Conservation (phyloP, 2,888 invertebrate species). For the Diogma glabrata region DNA sequence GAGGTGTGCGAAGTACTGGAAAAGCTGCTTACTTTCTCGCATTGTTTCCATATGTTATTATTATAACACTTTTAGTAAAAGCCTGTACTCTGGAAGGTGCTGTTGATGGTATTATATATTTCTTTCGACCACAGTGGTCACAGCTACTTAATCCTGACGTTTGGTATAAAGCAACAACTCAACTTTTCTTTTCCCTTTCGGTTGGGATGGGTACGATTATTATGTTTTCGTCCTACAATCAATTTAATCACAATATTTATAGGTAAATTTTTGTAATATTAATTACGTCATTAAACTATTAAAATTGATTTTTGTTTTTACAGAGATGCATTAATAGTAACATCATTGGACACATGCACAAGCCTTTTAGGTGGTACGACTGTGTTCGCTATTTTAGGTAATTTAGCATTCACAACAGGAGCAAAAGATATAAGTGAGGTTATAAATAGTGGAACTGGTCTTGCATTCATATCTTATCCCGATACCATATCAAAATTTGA, state of each 20-base stretch:
- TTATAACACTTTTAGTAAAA: constrained; percentile 59
- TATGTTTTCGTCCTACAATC: constrained; percentile 70
- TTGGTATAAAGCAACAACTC: constrained; percentile 68
- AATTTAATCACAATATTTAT: constrained; percentile 56
- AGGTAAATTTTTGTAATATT: constrained; percentile 36
- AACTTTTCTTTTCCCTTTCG: constrained; percentile 66
- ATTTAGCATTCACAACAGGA: constrained; percentile 53
- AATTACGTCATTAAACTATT: neutral
- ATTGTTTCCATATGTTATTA: constrained; percentile 68
- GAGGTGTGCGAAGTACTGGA: constrained; percentile 66
- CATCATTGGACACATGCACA: constrained; percentile 68
- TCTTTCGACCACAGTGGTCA: constrained; percentile 67
- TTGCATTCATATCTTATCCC: constrained; percentile 76
- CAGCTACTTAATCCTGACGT: constrained; percentile 60
- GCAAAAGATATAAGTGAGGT: constrained; percentile 47
- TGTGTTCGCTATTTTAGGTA: constrained; percentile 72
- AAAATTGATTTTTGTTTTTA: constrained; percentile 16
- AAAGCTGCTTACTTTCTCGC: constrained; percentile 85
- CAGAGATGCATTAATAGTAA: constrained; percentile 71
- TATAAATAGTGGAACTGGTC: constrained; percentile 61
- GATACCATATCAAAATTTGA: constrained; percentile 69
- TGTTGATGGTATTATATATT: constrained; percentile 60
- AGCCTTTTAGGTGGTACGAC: constrained; percentile 69
- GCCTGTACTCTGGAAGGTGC: constrained; percentile 58
- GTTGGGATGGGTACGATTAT: constrained; percentile 64